phyloP scores from a whole-genome alignment of 53 echinoderm and acorn worm genomes.

The Patiria pectinifera region DNA sequence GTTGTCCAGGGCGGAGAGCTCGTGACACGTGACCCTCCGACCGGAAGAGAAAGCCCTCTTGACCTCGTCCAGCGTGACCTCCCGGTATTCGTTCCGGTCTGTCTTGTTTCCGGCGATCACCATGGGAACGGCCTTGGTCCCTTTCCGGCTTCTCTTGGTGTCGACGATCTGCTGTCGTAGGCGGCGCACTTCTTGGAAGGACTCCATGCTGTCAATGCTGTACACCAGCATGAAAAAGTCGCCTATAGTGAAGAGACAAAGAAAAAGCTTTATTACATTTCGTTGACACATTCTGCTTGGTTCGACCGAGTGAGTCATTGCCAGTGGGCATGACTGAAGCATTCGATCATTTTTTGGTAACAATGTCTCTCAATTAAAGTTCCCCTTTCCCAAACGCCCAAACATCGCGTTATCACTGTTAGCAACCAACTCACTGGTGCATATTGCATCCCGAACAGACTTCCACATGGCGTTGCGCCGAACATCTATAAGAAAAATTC shows the following conservation, averaged over 20 bases:
- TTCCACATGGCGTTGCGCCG: no score
- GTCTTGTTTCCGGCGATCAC: conserved; percentile 92
- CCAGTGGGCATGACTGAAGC: not conserved
- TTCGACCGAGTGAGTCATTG: not conserved
- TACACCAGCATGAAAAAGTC: conserved; percentile 96
- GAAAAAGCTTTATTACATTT: not conserved
- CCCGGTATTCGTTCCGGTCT: conserved; percentile 76
- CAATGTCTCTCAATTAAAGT: no score
- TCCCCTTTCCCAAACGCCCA: no score
- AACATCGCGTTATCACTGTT: no score
- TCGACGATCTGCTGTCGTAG: conserved; percentile 94
- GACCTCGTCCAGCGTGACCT: conserved; percentile 85
- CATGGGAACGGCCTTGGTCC: conserved; percentile 91
- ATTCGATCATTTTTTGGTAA: not conserved
- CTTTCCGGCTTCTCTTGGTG: conserved; percentile 84
- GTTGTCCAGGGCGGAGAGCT: conserved; percentile 86
- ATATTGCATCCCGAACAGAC: no score
- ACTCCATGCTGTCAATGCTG: conserved; percentile 96
- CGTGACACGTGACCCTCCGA: conserved; percentile 82
- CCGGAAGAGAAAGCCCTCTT: conserved; percentile 76
- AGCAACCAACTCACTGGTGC: no score
- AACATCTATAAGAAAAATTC: no score
- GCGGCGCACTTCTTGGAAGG: conserved; percentile 91
- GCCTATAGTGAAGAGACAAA: conserved; percentile 69
- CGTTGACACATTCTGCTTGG: not conserved